Evolutionary conservation across 2,797 vertebrate species (phyloP).

Genomic region (Macropodus opercularis): DNA sequence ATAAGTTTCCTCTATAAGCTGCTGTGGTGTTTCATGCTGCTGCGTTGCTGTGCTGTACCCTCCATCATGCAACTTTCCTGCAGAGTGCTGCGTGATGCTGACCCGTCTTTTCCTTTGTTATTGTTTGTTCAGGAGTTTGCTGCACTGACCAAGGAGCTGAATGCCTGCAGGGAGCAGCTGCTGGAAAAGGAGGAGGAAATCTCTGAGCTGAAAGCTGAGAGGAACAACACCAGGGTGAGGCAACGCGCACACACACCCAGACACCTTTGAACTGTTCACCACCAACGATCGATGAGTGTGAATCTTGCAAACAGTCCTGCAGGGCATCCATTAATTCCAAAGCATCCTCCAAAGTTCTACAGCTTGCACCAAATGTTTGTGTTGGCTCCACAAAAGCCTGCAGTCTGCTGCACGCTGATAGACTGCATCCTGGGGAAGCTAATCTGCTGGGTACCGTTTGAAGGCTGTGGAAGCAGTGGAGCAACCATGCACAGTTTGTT

Average conservation of each 20-base stretch:
- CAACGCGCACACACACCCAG: neutral
- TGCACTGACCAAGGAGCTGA: conserved; percentile 97
- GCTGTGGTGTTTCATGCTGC: neutral
- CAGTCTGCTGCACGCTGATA: conserved; percentile 28
- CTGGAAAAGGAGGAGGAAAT: conserved; percentile 99
- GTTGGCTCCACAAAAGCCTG: neutral
- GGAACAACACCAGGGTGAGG: conserved; percentile 98
- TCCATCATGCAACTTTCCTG: neutral
- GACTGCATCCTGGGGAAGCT: conserved; percentile 23
- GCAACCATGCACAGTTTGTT: conserved; percentile 39
- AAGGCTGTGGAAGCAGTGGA: conserved; percentile 34
- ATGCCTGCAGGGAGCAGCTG: conserved; percentile 95
- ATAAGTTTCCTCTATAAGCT: neutral
- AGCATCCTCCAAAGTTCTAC: conserved; percentile 11
- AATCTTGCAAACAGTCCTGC: neutral
- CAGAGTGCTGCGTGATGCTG: conserved; percentile 26
- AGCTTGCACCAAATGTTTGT: neutral
- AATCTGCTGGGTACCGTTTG: conserved; percentile 28
- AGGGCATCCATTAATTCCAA: neutral
- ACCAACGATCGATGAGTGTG: neutral
- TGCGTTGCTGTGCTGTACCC: conserved; percentile 13
- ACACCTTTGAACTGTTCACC: neutral
- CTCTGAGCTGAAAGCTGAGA: conserved; percentile 98
- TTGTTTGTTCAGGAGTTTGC: conserved; percentile 92
- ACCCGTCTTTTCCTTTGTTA: conserved; percentile 27